Conservation (phyloP, 2,888 invertebrate genomes). For the Helicoverpa assulta region DNA sequence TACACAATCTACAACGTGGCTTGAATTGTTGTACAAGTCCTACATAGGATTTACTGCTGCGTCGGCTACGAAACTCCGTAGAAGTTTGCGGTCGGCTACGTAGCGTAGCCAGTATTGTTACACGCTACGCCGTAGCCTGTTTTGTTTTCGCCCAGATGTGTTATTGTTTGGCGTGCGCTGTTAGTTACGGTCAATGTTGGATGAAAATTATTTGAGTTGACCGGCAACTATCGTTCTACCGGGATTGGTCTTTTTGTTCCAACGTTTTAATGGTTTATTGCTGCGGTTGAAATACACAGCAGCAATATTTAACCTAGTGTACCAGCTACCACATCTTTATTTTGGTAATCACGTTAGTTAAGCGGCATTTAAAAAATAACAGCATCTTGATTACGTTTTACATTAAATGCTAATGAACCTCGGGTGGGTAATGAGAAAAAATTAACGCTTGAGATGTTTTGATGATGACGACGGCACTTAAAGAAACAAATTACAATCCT, state of each 20-base stretch:
- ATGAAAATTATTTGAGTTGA: slow-evolving; percentile 45
- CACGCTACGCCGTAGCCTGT: slow-evolving; percentile 60
- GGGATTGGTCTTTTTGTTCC: slow-evolving; percentile 35
- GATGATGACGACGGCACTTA: slow-evolving; percentile 44
- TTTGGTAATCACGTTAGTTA: slow-evolving; percentile 23
- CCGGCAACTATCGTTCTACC: slow-evolving; percentile 13
- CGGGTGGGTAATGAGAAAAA: slow-evolving; percentile 51
- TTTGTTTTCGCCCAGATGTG: slow-evolving; percentile 57
- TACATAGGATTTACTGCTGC: slow-evolving; percentile 72
- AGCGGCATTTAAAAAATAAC: slow-evolving; percentile 30
- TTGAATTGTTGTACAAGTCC: slow-evolving; percentile 69
- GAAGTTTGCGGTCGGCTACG: slow-evolving; percentile 69
- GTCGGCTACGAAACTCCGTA: slow-evolving; percentile 73
- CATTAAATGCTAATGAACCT: slow-evolving; percentile 51
- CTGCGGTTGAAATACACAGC: slow-evolving; percentile 15
- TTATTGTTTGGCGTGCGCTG: slow-evolving; percentile 49
- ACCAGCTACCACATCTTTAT: slow-evolving; percentile 2
- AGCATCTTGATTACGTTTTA: slow-evolving; percentile 33
- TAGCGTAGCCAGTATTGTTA: slow-evolving; percentile 66
- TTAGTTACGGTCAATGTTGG: slow-evolving; percentile 42
- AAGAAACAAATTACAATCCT: slow-evolving; percentile 48
- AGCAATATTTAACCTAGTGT: background rate
- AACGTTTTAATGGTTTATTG: slow-evolving; percentile 4
- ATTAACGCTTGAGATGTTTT: slow-evolving; percentile 50
- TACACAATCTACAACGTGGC: slow-evolving; percentile 68